Percentiles rank a stretch among this genome's conserved stretches.
Conservation (phyloP, 2,113 vertebrate species). For the Corythoichthys intestinalis region DNA sequence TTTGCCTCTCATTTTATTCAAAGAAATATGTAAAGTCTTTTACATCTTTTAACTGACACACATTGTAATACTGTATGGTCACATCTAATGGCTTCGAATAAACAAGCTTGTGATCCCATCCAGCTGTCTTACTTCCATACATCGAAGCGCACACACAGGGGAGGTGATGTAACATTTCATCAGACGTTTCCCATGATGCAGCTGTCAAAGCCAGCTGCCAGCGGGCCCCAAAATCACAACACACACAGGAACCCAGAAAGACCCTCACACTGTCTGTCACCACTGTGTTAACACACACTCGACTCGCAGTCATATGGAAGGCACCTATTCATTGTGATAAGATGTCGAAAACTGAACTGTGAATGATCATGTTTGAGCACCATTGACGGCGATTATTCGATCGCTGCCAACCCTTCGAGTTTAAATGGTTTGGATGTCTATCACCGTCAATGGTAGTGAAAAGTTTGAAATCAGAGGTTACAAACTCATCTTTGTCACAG, state of each 20-base stretch:
- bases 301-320: background rate
- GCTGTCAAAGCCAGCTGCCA: constrained; percentile 65
- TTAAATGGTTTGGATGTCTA: no score
- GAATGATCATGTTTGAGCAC: no score
- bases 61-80: background rate
- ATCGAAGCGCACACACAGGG: constrained; percentile 16
- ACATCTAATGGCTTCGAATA: background rate
- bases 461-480: no score
- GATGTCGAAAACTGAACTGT: background rate
- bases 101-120: constrained; percentile 8
- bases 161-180: constrained; percentile 63
- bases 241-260: constrained; percentile 14
- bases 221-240: constrained; percentile 35
- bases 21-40: background rate
- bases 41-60: background rate
- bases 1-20: background rate
- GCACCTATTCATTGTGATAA: background rate
- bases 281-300: background rate
- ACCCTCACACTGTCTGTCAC: background rate
- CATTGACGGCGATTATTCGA: no score
- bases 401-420: no score
- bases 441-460: no score
- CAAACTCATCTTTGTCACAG: no score
- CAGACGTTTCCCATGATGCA: constrained; percentile 62
- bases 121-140: background rate